Evolutionary conservation across 1,140 invertebrate genomes (phyloP).

Genomic region (Metopolophium dirhodum): DNA sequence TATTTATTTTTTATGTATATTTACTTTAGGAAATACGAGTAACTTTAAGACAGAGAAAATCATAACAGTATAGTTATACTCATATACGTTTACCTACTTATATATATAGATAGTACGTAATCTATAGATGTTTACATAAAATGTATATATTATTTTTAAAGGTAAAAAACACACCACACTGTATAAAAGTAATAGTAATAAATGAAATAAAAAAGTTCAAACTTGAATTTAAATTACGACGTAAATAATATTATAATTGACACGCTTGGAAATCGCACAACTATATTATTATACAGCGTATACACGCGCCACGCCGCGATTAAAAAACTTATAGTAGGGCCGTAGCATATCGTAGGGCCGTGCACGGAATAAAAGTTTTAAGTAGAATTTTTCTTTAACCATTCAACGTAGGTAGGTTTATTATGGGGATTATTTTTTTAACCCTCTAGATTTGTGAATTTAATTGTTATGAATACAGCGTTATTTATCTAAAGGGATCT

Average conservation of each 20-base stretch:
- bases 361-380: background rate
- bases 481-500: background rate
- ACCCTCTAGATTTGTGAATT: background rate
- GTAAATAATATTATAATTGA: background rate
- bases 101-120: background rate
- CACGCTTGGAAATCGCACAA: background rate
- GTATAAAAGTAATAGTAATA: background rate
- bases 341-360: background rate
- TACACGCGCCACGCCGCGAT: background rate
- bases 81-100: background rate
- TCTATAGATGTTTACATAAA: background rate
- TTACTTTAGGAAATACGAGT: background rate
- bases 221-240: background rate
- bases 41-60: background rate
- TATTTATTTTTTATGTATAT: background rate
- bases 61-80: background rate
- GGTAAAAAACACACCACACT: background rate
- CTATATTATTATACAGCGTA: background rate
- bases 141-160: background rate
- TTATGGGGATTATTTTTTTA: background rate
- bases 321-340: background rate
- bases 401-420: background rate
- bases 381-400: background rate
- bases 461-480: background rate
- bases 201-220: slow-evolving; percentile 4